phyloP scores from a whole-genome alignment of 2,797 vertebrate species.

The Rousettus madagascariensis region DNA sequence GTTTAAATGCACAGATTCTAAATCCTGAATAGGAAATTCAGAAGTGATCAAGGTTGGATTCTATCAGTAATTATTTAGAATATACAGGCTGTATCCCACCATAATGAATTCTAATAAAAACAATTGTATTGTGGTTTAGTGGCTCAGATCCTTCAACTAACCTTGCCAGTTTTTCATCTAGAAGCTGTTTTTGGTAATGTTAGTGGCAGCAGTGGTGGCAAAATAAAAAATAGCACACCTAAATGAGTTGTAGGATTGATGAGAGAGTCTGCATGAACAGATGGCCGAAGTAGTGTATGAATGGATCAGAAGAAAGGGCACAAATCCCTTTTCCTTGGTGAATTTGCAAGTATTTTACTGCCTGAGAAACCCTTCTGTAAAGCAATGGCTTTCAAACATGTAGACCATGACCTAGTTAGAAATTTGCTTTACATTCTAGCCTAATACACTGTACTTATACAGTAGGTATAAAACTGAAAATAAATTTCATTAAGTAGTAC shows the following conservation, averaged over 20 bases:
- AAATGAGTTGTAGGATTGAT: not conserved
- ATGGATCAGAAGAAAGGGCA: not conserved
- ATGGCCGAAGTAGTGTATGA: not conserved
- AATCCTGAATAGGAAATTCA: constrained; percentile 4
- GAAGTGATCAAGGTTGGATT: constrained; percentile 10
- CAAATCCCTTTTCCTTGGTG: not conserved
- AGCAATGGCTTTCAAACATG: not conserved
- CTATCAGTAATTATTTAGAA: constrained; percentile 12
- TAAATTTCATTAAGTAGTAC: constrained; percentile 7
- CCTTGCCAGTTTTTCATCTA: constrained; percentile 5
- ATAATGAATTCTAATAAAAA: constrained; percentile 27
- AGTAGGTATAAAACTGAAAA: constrained; percentile 23
- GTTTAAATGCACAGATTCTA: not conserved
- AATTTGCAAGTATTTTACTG: constrained; percentile 17
- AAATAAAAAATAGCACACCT: constrained; percentile 4
- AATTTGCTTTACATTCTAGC: not conserved
- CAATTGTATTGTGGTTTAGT: not conserved
- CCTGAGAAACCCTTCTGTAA: not conserved
- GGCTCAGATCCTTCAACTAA: not conserved
- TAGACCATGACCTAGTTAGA: not conserved
- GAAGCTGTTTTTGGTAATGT: not conserved
- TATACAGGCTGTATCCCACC: not conserved
- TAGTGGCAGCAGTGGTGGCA: not conserved
- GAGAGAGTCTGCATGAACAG: not conserved
- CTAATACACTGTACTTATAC: not conserved